Conservation (phyloP, 1,140 invertebrate genomes). For the Colletes latitarsis region DNA sequence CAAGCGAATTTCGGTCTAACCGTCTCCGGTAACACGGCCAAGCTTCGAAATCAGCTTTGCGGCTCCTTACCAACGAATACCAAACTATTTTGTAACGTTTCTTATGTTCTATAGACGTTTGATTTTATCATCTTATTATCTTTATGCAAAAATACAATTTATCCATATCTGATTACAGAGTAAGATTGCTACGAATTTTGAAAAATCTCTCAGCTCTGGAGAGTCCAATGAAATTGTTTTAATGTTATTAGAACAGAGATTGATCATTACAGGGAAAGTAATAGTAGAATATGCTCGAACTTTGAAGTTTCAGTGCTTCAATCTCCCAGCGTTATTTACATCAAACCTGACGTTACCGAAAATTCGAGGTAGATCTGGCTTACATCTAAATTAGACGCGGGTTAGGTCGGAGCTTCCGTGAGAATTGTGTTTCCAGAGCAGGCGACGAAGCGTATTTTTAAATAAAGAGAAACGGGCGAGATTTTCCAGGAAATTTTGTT, state of each 20-base stretch:
- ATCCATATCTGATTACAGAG: too few relatives aligned
- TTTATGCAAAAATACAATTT: too few relatives aligned
- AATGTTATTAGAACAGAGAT: too few relatives aligned
- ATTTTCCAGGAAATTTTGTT: neutral
- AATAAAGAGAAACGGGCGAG: neutral
- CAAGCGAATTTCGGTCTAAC: neutral
- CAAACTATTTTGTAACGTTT: too few relatives aligned
- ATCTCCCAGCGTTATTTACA: neutral
- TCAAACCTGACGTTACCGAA: too few relatives aligned
- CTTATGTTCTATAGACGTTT: too few relatives aligned
- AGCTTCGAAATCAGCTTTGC: neutral
- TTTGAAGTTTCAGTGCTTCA: neutral
- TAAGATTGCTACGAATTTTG: too few relatives aligned
- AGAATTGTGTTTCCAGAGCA: neutral
- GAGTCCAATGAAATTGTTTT: too few relatives aligned
- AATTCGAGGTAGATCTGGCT: neutral
- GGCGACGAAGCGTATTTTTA: neutral
- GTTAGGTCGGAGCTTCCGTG: neutral
- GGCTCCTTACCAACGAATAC: too few relatives aligned
- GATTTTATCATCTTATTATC: too few relatives aligned
- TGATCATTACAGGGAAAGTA: neutral
- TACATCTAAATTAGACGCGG: slow-evolving; percentile 13
- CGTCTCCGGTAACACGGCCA: neutral
- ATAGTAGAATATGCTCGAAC: neutral
- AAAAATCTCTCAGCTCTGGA: too few relatives aligned